Conservation (phyloP, 1,140 invertebrate species). For the Oscheius sp. region DNA sequence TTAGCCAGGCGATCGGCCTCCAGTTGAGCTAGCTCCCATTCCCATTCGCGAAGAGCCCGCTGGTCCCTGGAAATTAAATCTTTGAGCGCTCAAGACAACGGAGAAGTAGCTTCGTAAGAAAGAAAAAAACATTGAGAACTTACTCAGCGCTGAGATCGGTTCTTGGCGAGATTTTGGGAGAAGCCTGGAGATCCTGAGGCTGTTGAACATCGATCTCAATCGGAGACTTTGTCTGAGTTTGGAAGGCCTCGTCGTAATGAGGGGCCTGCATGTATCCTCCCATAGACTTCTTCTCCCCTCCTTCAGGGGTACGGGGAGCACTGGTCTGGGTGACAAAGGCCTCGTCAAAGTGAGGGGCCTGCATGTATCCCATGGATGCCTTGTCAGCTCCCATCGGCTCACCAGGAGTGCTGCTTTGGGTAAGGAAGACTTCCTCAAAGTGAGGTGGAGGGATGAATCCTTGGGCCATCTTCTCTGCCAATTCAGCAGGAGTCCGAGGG, state of each 20-base stretch:
- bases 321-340: neutral
- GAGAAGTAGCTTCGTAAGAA: too few relatives aligned
- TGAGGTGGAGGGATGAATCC: too few relatives aligned
- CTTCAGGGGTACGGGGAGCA: too few relatives aligned
- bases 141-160: constrained; percentile 12
- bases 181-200: neutral
- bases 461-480: too few relatives aligned
- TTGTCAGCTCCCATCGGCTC: too few relatives aligned
- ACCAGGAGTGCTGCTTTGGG: neutral
- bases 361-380: neutral
- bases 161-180: neutral
- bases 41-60: constrained; percentile 37
- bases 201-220: neutral
- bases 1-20: constrained; percentile 36
- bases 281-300: too few relatives aligned
- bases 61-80: constrained; percentile 30
- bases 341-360: neutral
- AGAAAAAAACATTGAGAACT: neutral
- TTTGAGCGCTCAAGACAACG: neutral
- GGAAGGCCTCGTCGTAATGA: neutral
- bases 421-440: neutral
- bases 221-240: neutral
- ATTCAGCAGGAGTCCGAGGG: too few relatives aligned
- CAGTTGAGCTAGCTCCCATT: constrained; percentile 21
- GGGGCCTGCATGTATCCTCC: neutral